A percentile compares a stretch with the other conserved stretches of the same genome.
phyloP scores from a whole-genome alignment of 2,888 invertebrate species.

The Lasiommata megera region DNA sequence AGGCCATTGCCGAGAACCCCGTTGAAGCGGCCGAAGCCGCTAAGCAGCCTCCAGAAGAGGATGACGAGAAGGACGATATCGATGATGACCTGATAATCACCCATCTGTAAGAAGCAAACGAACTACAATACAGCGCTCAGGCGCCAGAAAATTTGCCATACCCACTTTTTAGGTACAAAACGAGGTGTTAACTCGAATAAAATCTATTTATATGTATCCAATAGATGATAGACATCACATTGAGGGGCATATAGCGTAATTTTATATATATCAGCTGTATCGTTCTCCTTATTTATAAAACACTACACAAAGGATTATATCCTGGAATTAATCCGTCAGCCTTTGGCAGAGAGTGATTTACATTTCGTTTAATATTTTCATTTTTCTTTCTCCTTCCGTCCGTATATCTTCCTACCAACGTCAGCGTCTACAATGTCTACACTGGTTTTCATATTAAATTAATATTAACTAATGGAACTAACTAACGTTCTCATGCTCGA shows the following conservation, averaged over 20 bases:
- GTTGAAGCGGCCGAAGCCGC: conserved; percentile 84
- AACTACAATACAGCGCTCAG: conserved; percentile 15
- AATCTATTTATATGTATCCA: conserved; percentile 26
- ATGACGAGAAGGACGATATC: conserved; percentile 93
- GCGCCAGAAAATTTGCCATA: conserved; percentile 38
- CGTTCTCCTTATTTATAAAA: no score
- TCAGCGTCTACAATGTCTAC: no score
- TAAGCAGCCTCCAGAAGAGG: conserved; percentile 87
- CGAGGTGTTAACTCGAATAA: conserved; percentile 26
- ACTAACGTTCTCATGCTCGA: no score
- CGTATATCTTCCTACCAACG: no score
- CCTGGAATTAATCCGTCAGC: no score
- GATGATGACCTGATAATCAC: conserved; percentile 94
- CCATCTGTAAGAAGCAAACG: conserved; percentile 82
- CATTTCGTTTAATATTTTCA: no score
- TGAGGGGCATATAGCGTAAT: neutral
- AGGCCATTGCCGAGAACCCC: conserved; percentile 86
- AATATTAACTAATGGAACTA: no score
- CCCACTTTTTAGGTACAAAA: conserved; percentile 42
- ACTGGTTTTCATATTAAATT: no score
- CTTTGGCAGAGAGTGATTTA: no score
- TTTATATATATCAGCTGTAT: neutral
- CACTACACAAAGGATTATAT: no score
- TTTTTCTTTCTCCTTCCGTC: no score
- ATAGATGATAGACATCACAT: conserved; percentile 19